phyloP scores from a whole-genome alignment of 1,140 invertebrate genomes.

The Agrilus planipennis region DNA sequence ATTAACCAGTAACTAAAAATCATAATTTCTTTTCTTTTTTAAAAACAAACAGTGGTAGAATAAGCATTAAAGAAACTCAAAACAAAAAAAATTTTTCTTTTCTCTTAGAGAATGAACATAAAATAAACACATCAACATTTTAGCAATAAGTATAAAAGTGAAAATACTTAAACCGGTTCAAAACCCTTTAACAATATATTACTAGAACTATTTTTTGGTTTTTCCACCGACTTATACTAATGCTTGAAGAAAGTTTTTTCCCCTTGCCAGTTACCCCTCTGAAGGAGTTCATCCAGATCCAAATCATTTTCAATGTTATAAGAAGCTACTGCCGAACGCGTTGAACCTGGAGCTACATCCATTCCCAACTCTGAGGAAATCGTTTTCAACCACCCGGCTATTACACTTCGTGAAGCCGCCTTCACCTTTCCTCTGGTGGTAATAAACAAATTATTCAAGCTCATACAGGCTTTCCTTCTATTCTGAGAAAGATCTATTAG shows the following conservation, averaged over 20 bases:
- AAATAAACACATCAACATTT: too few relatives aligned
- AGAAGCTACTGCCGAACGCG: slow-evolving; percentile 24
- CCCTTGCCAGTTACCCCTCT: slow-evolving; percentile 16
- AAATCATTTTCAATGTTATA: slow-evolving; percentile 20
- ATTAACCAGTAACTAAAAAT: too few relatives aligned
- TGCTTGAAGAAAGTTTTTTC: slow-evolving; percentile 12
- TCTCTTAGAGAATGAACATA: too few relatives aligned
- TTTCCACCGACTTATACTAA: too few relatives aligned
- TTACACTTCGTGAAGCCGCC: slow-evolving; percentile 23
- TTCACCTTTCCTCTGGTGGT: slow-evolving; percentile 15
- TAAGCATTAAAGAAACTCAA: too few relatives aligned
- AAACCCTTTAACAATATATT: too few relatives aligned
- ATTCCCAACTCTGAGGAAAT: slow-evolving; percentile 19
- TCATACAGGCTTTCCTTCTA: neutral
- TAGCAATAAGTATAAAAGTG: too few relatives aligned
- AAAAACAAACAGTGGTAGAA: too few relatives aligned
- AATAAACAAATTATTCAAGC: slow-evolving; percentile 4
- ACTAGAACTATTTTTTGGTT: too few relatives aligned
- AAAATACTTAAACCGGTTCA: too few relatives aligned
- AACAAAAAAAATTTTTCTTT: too few relatives aligned
- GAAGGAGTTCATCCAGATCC: slow-evolving; percentile 20
- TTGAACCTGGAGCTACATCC: slow-evolving; percentile 21
- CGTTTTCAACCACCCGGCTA: slow-evolving; percentile 26
- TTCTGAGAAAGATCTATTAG: neutral
- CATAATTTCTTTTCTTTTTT: too few relatives aligned